These are phyloP conservation scores for Endotricha flammealis DNA, from an alignment of 2,888 invertebrate species.

Conservation along the genomic window DNA sequence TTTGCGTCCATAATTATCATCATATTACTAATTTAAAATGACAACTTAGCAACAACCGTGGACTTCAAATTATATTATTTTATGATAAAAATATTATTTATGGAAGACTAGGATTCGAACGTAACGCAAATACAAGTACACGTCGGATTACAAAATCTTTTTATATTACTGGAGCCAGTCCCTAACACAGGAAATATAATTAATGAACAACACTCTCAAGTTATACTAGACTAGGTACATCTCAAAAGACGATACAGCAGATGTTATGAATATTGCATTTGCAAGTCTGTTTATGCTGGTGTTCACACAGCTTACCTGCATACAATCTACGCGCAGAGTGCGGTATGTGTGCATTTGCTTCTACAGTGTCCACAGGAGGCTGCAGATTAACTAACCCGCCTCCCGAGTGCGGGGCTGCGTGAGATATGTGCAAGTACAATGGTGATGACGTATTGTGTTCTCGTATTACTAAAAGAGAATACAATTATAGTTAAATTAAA, in stretches of 20 bases:
- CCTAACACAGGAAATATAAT: too few relatives aligned
- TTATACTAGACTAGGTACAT: too few relatives aligned
- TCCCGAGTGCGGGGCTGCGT: constrained; percentile 86
- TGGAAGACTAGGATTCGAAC: too few relatives aligned
- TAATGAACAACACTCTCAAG: too few relatives aligned
- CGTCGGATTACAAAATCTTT: too few relatives aligned
- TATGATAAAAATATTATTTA: too few relatives aligned
- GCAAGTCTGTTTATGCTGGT: neutral
- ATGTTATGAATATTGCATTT: neutral
- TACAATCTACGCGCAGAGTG: constrained; percentile 82
- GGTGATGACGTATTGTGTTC: constrained; percentile 77
- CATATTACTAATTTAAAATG: too few relatives aligned
- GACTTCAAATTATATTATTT: too few relatives aligned
- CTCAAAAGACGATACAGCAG: neutral
- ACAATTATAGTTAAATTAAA: neutral
- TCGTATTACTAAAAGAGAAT: constrained; percentile 72
- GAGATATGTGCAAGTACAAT: constrained; percentile 86
- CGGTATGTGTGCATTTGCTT: constrained; percentile 82
- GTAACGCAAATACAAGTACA: too few relatives aligned
- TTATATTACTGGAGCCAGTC: too few relatives aligned
- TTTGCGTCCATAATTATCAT: neutral
- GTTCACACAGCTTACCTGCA: constrained; percentile 76
- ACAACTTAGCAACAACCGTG: too few relatives aligned
- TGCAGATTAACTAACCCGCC: constrained; percentile 84
- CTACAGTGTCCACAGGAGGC: constrained; percentile 80